Percentiles rank a stretch among this genome's conserved stretches.
Conservation (phyloP, 2,888 invertebrate genomes). For the Amiota communis region DNA sequence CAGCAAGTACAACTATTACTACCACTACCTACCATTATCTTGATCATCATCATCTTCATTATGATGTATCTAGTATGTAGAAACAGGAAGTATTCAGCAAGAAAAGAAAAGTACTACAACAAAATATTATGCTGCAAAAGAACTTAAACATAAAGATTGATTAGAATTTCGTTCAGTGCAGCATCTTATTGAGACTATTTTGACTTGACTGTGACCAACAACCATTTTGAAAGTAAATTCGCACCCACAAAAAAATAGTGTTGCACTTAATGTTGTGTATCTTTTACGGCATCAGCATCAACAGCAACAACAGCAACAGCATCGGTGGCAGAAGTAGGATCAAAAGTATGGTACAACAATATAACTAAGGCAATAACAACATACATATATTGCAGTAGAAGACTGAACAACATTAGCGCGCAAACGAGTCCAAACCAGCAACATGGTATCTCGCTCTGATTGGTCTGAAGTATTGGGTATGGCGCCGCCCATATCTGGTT, state of each 20-base stretch:
- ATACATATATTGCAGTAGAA: conserved; percentile 3
- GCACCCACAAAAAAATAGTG: conserved; percentile 19
- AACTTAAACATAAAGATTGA: conserved; percentile 3
- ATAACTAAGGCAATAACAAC: conserved; percentile 35
- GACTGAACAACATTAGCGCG: conserved; percentile 31
- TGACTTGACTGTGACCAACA: conserved; percentile 25
- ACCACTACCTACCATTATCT: no score
- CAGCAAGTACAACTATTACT: no score
- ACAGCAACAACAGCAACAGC: conserved; percentile 46
- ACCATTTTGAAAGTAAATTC: conserved; percentile 16
- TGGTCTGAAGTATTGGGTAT: conserved; percentile 67
- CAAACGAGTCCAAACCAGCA: not conserved
- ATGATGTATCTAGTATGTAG: no score
- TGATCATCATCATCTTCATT: no score
- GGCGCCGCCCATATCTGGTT: conserved; percentile 74
- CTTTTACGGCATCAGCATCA: conserved; percentile 37
- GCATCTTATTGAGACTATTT: not conserved
- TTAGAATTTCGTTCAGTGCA: not conserved
- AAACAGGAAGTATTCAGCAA: no score
- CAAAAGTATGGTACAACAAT: conserved; percentile 45
- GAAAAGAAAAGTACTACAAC: not conserved
- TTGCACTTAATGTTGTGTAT: conserved; percentile 41
- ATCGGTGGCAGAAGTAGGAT: conserved; percentile 49
- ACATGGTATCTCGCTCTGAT: conserved; percentile 60
- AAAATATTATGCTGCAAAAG: conserved; percentile 6